Evolutionary conservation across 1,140 invertebrate species (phyloP).

Genomic region (Diachasma alloeum): DNA sequence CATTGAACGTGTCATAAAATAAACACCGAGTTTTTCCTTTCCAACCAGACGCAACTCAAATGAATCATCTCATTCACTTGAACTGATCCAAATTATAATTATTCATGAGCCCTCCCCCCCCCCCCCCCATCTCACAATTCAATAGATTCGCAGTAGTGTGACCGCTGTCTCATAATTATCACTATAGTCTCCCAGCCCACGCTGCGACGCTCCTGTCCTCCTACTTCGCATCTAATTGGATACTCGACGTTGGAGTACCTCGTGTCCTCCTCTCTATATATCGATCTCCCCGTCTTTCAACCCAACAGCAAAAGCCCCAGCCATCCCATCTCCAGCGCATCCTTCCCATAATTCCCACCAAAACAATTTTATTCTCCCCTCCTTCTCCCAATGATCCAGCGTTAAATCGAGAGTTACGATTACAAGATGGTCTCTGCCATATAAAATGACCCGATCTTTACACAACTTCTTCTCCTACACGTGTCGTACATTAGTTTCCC

Average conservation of each 20-base stretch:
- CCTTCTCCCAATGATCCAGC: not conserved
- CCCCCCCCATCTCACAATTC: not conserved
- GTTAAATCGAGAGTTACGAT: conserved; percentile 26
- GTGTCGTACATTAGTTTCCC: conserved; percentile 12
- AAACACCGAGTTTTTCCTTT: too few species aligned
- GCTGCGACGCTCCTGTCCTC: conserved; percentile 37
- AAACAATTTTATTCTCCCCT: conserved; percentile 9
- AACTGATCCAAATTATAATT: too few species aligned
- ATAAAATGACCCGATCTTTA: conserved; percentile 6
- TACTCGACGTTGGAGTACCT: conserved; percentile 30
- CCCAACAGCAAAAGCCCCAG: not conserved
- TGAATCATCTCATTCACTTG: too few species aligned
- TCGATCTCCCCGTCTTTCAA: conserved; percentile 13
- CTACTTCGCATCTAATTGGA: conserved; percentile 42
- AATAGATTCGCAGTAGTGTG: not conserved
- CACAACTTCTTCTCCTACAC: conserved; percentile 7
- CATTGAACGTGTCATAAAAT: too few species aligned
- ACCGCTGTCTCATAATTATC: conserved; percentile 46
- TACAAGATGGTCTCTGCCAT: conserved; percentile 9
- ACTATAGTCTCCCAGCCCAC: conserved; percentile 30
- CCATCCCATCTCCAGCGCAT: not conserved
- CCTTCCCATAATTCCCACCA: conserved; percentile 1
- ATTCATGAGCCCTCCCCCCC: too few species aligned
- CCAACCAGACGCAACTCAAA: too few species aligned
- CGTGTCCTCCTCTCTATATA: conserved; percentile 15